Percentiles rank a stretch among this genome's conserved stretches.
Conservation (phyloP, 2,888 invertebrate species). For the Polymixis flavicincta region DNA sequence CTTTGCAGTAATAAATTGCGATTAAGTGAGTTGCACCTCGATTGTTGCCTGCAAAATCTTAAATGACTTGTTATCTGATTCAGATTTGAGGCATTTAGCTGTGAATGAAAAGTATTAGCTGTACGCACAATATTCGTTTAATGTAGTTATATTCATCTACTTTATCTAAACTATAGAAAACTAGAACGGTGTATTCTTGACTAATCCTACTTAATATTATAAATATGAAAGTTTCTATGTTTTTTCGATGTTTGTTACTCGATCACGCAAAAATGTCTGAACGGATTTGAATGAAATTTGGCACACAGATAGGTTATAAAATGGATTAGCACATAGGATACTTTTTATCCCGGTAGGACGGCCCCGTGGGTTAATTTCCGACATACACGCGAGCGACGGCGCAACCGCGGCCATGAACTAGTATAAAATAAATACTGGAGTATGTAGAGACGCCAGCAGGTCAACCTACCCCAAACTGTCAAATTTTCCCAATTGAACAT, state of each 20-base stretch:
- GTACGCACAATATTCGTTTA: too few relatives aligned
- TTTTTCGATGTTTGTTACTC: too few relatives aligned
- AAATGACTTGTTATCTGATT: background rate
- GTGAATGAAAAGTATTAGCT: background rate
- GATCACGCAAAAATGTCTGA: background rate
- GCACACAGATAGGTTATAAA: background rate
- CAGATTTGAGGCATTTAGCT: background rate
- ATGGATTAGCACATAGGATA: too few relatives aligned
- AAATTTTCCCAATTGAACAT: too few relatives aligned
- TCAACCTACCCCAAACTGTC: too few relatives aligned
- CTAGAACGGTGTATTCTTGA: background rate
- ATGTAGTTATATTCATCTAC: too few relatives aligned
- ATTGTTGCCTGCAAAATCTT: slow-evolving; percentile 4
- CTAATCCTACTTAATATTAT: background rate
- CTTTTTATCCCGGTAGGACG: background rate
- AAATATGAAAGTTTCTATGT: background rate
- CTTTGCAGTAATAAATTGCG: slow-evolving; percentile 19
- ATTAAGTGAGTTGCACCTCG: slow-evolving; percentile 16
- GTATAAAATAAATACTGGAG: background rate
- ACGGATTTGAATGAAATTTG: background rate
- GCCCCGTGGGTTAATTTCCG: too few relatives aligned
- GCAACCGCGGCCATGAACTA: too few relatives aligned
- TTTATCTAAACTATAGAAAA: background rate
- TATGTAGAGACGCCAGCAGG: too few relatives aligned
- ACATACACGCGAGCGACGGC: too few relatives aligned